These are phyloP conservation scores for Ypsolopha sequella DNA, from an alignment of 2,888 invertebrate species.

Conservation along the genomic window DNA sequence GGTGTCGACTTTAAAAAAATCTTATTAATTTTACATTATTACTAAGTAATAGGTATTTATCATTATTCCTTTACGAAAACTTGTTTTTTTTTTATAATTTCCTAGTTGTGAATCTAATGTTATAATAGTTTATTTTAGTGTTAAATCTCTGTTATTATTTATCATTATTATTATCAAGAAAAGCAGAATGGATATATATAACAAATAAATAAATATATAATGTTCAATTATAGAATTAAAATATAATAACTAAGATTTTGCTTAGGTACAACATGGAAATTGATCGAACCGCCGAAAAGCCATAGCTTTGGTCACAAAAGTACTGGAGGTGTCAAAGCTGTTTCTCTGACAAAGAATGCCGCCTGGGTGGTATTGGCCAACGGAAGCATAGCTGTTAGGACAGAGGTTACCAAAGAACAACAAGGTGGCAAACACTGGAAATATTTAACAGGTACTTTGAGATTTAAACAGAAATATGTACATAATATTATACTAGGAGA, in stretches of 20 bases:
- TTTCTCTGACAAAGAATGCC: constrained; percentile 78
- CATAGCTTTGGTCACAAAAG: constrained; percentile 38
- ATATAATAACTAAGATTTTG: too few species aligned
- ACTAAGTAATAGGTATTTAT: too few species aligned
- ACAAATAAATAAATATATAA: too few species aligned
- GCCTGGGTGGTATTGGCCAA: constrained; percentile 87
- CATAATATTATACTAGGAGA: too few species aligned
- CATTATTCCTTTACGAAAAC: background rate
- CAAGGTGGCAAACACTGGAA: constrained; percentile 91
- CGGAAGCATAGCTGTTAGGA: constrained; percentile 81
- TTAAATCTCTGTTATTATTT: too few species aligned
- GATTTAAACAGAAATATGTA: background rate
- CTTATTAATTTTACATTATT: background rate
- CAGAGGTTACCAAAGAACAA: constrained; percentile 79
- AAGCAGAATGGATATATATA: too few species aligned
- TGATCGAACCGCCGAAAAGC: constrained; percentile 75
- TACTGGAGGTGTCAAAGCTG: constrained; percentile 72
- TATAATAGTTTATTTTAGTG: too few species aligned
- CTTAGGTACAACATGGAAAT: constrained; percentile 79
- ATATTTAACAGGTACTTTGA: constrained; percentile 61
- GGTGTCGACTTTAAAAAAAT: constrained; percentile 27
- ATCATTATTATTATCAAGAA: too few species aligned
- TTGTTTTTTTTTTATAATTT: too few species aligned
- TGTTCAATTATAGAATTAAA: too few species aligned
- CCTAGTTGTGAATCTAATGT: too few species aligned